phyloP scores from a whole-genome alignment of 2,797 vertebrate species.

The Macropodus opercularis region DNA sequence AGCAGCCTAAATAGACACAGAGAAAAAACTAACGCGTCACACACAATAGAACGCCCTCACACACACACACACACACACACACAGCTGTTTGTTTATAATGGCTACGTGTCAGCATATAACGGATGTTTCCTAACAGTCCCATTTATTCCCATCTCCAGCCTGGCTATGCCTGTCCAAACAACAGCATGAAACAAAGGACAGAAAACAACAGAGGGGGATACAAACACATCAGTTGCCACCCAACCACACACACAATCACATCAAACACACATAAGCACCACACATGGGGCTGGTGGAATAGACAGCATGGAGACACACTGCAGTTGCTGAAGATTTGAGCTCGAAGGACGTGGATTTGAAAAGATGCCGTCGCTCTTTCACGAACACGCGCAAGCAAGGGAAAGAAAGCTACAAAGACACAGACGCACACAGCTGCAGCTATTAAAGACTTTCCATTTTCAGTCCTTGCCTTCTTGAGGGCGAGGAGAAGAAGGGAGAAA shows the following conservation, averaged over 20 bases:
- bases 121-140: slow-evolving; percentile 74
- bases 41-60: slow-evolving; percentile 14
- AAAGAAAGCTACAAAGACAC: slow-evolving; percentile 2
- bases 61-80: slow-evolving; percentile 26
- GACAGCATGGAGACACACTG: slow-evolving; percentile 28
- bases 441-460: slow-evolving; percentile 18
- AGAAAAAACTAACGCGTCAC: slow-evolving; percentile 34
- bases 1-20: neutral
- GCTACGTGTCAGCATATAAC: slow-evolving; percentile 78
- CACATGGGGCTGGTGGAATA: slow-evolving; percentile 35
- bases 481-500: neutral
- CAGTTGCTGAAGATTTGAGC: slow-evolving; percentile 46
- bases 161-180: slow-evolving; percentile 74
- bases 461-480: slow-evolving; percentile 9
- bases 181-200: slow-evolving; percentile 75
- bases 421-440: neutral
- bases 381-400: neutral
- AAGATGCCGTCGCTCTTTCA: slow-evolving; percentile 1
- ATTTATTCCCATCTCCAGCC: slow-evolving; percentile 82
- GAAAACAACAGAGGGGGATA: slow-evolving; percentile 73
- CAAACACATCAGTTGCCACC: slow-evolving; percentile 78
- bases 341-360: slow-evolving; percentile 11
- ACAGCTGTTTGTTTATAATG: slow-evolving; percentile 75
- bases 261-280: slow-evolving; percentile 39
- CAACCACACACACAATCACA: slow-evolving; percentile 41